A percentile compares a stretch with the other conserved stretches of the same genome.
phyloP scores from a whole-genome alignment of 2,797 vertebrate genomes.

The Gastrophryne carolinensis region DNA sequence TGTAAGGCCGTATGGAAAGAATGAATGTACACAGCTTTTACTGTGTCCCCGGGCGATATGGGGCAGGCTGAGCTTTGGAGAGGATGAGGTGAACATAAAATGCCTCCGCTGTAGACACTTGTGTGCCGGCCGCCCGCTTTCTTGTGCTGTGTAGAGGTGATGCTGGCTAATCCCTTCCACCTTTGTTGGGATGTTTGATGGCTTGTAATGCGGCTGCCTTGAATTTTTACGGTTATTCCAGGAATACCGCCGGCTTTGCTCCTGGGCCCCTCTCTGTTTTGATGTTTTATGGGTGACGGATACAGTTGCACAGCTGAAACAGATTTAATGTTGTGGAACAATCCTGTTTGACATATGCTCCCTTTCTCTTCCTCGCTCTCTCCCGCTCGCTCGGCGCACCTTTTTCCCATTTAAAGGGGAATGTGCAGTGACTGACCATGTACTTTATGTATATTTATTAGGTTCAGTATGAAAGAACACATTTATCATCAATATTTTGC shows the following conservation, averaged over 20 bases:
- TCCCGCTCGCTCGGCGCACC: too few species aligned
- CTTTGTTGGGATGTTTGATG: conserved; percentile 25
- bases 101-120: conserved; percentile 7
- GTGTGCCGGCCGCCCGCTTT: background rate
- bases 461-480: too few species aligned
- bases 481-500: too few species aligned
- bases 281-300: conserved; percentile 42
- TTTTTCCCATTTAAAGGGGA: too few species aligned
- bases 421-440: too few species aligned
- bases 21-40: background rate
- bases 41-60: background rate
- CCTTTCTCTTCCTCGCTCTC: background rate
- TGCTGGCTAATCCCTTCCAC: background rate
- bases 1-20: background rate
- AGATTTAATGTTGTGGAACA: conserved; percentile 26
- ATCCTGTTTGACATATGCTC: conserved; percentile 14
- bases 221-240: conserved; percentile 26
- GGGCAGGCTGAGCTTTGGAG: background rate
- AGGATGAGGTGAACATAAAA: conserved; percentile 16
- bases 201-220: conserved; percentile 28
- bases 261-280: conserved; percentile 26
- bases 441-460: too few species aligned
- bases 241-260: conserved; percentile 24
- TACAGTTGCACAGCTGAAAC: conserved; percentile 41
- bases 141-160: background rate